phyloP scores from a whole-genome alignment of 2,113 vertebrate genomes.

The Tupaia chinensis region DNA sequence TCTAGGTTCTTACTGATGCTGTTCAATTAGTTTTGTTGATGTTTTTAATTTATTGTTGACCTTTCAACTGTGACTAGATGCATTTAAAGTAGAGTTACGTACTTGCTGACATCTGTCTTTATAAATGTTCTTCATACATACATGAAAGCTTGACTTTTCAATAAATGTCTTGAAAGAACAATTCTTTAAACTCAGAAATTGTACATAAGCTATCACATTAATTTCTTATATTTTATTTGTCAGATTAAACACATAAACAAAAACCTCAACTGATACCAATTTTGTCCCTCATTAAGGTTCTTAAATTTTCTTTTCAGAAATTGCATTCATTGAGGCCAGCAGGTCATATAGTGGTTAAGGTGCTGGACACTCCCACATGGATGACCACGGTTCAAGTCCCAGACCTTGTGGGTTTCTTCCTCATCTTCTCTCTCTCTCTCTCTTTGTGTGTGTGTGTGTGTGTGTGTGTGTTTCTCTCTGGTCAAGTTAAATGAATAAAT shows the following conservation, averaged over 20 bases:
- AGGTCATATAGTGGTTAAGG: too few species aligned
- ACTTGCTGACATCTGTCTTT: background rate
- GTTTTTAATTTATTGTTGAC: conserved; percentile 13
- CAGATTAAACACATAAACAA: background rate
- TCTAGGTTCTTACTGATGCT: background rate
- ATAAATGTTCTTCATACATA: background rate
- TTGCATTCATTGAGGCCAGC: background rate
- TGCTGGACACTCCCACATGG: too few species aligned
- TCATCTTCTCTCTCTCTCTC: too few species aligned
- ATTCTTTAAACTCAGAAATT: background rate
- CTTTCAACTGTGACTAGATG: background rate
- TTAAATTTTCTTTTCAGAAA: background rate
- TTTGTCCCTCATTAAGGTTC: background rate
- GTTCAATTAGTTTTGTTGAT: background rate
- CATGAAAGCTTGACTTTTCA: background rate
- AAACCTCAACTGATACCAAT: background rate
- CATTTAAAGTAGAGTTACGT: background rate
- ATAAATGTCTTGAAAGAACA: background rate
- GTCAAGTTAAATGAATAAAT: too few species aligned
- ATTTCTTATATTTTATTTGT: background rate
- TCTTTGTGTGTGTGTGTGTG: too few species aligned
- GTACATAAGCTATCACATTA: background rate
- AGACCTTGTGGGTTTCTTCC: too few species aligned
- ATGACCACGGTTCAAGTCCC: too few species aligned
- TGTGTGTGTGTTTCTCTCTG: too few species aligned